Evolutionary conservation across 2,797 vertebrate species (phyloP), one percentile per base, ranked within the genome.

Genomic region (Gallinago nigripennis): DNA sequence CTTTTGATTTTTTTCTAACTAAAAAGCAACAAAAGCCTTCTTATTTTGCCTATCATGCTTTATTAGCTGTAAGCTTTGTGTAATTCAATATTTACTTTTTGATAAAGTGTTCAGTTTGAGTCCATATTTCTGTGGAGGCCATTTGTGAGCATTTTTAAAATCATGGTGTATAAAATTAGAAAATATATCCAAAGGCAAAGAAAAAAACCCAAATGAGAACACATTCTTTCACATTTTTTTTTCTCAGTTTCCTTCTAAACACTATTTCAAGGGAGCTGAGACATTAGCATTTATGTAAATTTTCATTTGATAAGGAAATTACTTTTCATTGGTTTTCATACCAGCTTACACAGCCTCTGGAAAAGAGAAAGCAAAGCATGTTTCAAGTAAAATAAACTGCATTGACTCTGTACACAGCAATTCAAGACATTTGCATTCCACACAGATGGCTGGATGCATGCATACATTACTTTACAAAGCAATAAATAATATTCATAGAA

Each of bases 401-500:
- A 46, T 25, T 85, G 63, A 77, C 88, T 86, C 82, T 94, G 66
- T 95, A 93, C 90, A 84, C 53, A 95, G 69, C 93, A 97, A 81
- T 88, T 95, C 91, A 63, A 88, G 72, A 86, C 68, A 69, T 72
- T 84, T 77, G n/a, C 50, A 61, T 91, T 77, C 61, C 87, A 19
- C 41, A 61, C n/a, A 53, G 61, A 48, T 41, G 76, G 24, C 19
- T 79, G 63, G 91, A 82, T 65, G 70, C 94, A 88, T 78, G 82
- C 66, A 85, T 56, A 96, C 50, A 58, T 94, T 91, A 93, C 56
- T 96, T 97, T 85, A 96, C 78, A 95, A 90, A 90, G 50, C 86
- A 95, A 95, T 93, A 96, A 95, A 87, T 96, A 95, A 60, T 76
- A 68, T 93, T 96, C 75, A 91, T 50, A 77, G 78, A 41, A 90